Evolutionary conservation across 2,888 invertebrate genomes (phyloP), one percentile per base, ranked within the genome.

Genomic region (Timema podura): DNA sequence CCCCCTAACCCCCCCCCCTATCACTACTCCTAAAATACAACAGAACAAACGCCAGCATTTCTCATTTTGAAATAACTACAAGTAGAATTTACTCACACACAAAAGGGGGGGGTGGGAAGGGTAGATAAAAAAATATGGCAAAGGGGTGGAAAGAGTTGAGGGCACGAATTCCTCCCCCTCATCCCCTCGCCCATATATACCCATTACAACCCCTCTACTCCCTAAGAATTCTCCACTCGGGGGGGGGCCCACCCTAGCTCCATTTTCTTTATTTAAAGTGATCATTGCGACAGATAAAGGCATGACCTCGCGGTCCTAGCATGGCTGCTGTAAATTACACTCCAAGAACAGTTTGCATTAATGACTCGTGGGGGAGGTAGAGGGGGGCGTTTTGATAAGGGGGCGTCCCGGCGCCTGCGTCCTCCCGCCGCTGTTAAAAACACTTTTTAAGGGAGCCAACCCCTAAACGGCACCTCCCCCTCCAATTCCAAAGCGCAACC

Each of bases 251-350:
- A 46, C 11, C 30, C 10, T 6, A n/a, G 3, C 15, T 68, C 68
- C 66, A 66, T 68, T 72, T 73, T 65, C 71, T 69, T 73, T 71
- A 69, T 73, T 73, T 71, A 67, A 69, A 73, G 71, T 71, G 69
- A 73, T 73, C 72, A 71, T 71, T 61, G 71, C 65, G 44, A 46
- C 54, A 70, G 72, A 72, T 70, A 72, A 66, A 69, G 51, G 45
- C 47, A 69, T 13, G 54, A 67, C n/a, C 45, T n/a, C 48, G 16
- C 54, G 16, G 59, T 49, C 5, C 30, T 10, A 61, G 57, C 11
- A 49, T 64, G 68, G 47, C 47, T 68, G 72, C 65, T 69, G 72
- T 71, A 71, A 73, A 73, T 73, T 73, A 73, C 69, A 65, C 5
- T 8, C 30, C 10, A 65, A 68, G 68, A 67, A 69, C 71, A 69